These are phyloP conservation scores for Amphiprion ocellaris DNA, from an alignment of 2,113 vertebrate species.

Conservation along the genomic window DNA sequence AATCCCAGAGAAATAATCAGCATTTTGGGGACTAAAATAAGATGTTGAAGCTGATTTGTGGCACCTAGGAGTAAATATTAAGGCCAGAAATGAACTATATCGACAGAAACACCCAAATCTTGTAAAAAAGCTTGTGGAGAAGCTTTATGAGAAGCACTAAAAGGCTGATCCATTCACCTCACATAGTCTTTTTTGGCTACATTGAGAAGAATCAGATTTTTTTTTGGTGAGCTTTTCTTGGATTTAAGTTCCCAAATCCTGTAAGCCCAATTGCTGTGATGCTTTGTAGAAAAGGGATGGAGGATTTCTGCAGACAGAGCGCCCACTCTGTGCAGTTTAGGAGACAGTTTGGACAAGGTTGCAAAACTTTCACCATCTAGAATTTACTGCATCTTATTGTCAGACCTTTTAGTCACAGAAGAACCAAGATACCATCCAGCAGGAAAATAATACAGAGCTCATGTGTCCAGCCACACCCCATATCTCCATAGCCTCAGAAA, in stretches of 20 bases:
- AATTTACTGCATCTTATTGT: neutral
- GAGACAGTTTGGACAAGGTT: slow-evolving; percentile 1
- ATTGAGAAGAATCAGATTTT: neutral
- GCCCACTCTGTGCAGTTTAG: slow-evolving; percentile 8
- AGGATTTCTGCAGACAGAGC: slow-evolving; percentile 27
- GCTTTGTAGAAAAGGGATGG: slow-evolving; percentile 17
- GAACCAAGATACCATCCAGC: neutral
- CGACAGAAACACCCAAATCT: neutral
- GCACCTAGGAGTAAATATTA: neutral
- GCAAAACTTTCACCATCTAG: neutral
- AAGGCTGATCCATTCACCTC: too few species aligned
- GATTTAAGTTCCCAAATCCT: neutral
- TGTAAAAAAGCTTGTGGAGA: too few species aligned
- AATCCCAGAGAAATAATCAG: neutral
- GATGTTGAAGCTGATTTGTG: neutral
- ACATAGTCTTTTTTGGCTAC: neutral
- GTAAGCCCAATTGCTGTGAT: slow-evolving; percentile 13
- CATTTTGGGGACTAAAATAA: neutral
- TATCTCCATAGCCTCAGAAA: neutral
- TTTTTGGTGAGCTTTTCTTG: slow-evolving; percentile 13
- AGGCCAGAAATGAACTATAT: neutral
- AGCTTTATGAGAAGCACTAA: too few species aligned
- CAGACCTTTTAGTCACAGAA: neutral
- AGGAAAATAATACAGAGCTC: neutral
- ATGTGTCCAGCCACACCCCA: slow-evolving; percentile 13